Evolutionary conservation across 2,113 vertebrate genomes (phyloP), one percentile per base, ranked within the genome.

Genomic region (Ascaphus truei): DNA sequence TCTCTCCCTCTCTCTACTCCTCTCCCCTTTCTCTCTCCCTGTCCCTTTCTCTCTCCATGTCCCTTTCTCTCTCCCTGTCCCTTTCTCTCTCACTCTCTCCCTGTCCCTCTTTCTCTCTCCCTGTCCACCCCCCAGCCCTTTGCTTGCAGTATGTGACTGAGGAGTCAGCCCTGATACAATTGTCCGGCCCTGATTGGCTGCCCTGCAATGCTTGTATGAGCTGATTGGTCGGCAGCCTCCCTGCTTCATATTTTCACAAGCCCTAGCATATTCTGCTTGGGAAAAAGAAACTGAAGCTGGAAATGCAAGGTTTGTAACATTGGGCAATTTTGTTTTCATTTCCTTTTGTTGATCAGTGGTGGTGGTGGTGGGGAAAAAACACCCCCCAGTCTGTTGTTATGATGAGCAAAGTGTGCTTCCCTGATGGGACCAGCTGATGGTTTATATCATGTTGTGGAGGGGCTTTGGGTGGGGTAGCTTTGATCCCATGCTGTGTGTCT

Each of bases 221-320:
- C 72, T 78, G 77, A 90, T 86, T 90, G 89, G 88, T 60, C 71
- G 65, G 50, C 68, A 37, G 62, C 52, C 61, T 66, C 74, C 71
- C 62, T 75, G 79, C 78, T 77, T 79, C 81, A 81, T 80, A 81
- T 80, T 83, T 83, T 71, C 78, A 61, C 68, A 74, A 68, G 74
- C 75, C 2, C 71, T 68, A 27, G 77, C 73, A 75, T 55, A 78
- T 77, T 75, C 61, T 79, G 73, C 75, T 75, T 76, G 65, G 76
- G 74, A 79, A 77, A 25, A 6, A n/a, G n/a, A 2, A 20, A 65
- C 77, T 76, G 68, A 89, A 82, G 83, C 81, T 84, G 82, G 84
- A 75, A 86, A 90, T 89, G 89, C 83, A 90, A 92, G 89, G 89
- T 88, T 81, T 81, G 86, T 85, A 71, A 73, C 83, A 60, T 41